Evolutionary conservation across 1,140 invertebrate genomes (phyloP).

Genomic region (Vollenhovia emeryi): DNA sequence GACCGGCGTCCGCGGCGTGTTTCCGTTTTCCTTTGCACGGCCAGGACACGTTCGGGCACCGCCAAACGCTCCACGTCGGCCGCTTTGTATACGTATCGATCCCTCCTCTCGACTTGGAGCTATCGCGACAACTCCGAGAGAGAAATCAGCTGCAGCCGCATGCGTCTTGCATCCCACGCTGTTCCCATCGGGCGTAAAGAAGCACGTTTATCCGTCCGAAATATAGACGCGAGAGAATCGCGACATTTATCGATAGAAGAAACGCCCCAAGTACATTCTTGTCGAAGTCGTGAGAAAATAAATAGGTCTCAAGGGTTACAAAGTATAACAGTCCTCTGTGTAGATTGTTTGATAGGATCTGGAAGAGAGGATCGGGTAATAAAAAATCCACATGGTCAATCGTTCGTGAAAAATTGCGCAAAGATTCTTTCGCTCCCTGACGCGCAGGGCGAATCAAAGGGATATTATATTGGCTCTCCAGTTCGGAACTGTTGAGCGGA

Average conservation of each 20-base stretch:
- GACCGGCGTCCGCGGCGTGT: neutral
- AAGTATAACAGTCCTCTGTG: neutral
- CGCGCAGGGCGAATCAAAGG: conserved; percentile 47
- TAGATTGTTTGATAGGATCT: conserved; percentile 18
- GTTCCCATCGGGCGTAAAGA: neutral
- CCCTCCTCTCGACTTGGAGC: conserved; percentile 35
- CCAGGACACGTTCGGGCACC: conserved; percentile 21
- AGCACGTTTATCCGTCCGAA: neutral
- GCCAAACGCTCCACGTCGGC: conserved; percentile 47
- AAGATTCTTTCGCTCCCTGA: conserved; percentile 62
- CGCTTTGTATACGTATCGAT: conserved; percentile 59
- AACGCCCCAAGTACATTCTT: neutral
- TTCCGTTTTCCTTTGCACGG: conserved; percentile 36
- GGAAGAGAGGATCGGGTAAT: conserved; percentile 43
- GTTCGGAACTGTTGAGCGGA: conserved; percentile 56
- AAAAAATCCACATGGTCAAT: conserved; percentile 70
- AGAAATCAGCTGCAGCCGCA: conserved; percentile 28
- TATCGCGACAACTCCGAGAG: neutral
- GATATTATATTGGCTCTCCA: conserved; percentile 54
- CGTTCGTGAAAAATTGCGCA: conserved; percentile 76
- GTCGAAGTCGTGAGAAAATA: neutral
- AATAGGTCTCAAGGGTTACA: neutral
- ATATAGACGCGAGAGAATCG: conserved; percentile 15
- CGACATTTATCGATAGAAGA: conserved; percentile 11
- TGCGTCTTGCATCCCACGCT: conserved; percentile 2